Evolutionary conservation across 1,140 invertebrate genomes (phyloP), one percentile per base, ranked within the genome.

Genomic region (Telenomus remus): DNA sequence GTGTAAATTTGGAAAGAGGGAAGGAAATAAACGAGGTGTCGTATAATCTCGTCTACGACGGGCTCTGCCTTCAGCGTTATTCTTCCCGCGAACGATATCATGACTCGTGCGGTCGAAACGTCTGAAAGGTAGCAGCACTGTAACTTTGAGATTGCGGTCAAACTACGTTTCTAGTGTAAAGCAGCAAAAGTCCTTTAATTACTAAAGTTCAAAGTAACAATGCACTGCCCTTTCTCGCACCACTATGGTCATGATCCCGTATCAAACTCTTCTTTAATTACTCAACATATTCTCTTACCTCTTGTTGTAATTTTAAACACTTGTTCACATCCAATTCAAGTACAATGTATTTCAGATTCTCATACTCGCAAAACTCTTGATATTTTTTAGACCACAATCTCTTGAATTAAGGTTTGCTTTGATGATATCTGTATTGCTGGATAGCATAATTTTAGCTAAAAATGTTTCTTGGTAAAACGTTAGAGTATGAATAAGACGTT

Each of bases 141-240:
- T 57, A 75, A 75, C 72, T 76, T 76, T 54, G 47, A 65, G 54
- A 69, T 65, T 76, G 65, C 65, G 72, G 72, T 76, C 65, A 76
- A 76, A 69, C 53, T 60, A 54, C 64, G 43, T 63, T 46, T 61
- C 51, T 53, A 55, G 19, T 27, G 64, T 54, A 70, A 76, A 57
- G 55, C 50, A 63, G 51, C 53, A 70, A 33, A 69, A 76, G 72
- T 69, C 65, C 47, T 59, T 76, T 76, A 76, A 76, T 76, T 76
- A 76, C 65, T 63, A 75, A 76, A 76, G 72, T 76, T 76, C 57
- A 61, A 75, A 69, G 64, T 69, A 75, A 75, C 72, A 75, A 68
- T 68, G 71, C 64, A 34, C 53, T 14, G 8, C 33, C 48, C 34
- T 65, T 65, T 16, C 60, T 57, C 65, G 35, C 53, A 39, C 48